Conservation (phyloP, 2,888 invertebrate genomes). For the Fragum sueziense region DNA sequence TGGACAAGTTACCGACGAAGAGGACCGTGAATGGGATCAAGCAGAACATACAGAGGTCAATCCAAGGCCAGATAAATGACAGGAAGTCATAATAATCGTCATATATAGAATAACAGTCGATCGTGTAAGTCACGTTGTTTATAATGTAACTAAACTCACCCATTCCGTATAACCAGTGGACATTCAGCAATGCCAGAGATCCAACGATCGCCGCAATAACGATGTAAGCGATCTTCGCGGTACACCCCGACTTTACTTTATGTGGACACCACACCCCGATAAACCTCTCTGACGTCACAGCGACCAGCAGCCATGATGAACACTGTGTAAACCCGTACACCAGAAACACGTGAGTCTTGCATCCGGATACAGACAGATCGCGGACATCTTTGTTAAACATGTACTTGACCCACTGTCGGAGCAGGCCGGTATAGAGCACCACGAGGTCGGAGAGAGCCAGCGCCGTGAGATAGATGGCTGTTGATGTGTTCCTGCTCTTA, state of each 20-base stretch:
- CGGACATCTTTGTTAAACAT: constrained; percentile 63
- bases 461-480: constrained; percentile 69
- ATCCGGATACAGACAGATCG: constrained; percentile 41
- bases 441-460: constrained; percentile 66
- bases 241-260: constrained; percentile 68
- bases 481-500: constrained; percentile 60
- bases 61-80: constrained; percentile 66
- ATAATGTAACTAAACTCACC: constrained; percentile 16
- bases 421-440: constrained; percentile 69
- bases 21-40: constrained; percentile 69
- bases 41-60: constrained; percentile 70
- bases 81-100: constrained; percentile 57
- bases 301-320: constrained; percentile 75
- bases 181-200: constrained; percentile 58
- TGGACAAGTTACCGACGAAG: constrained; percentile 68
- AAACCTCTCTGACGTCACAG: constrained; percentile 73
- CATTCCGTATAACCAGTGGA: constrained; percentile 65
- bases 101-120: constrained; percentile 42
- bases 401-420: constrained; percentile 65
- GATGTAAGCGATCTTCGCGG: constrained; percentile 49
- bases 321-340: constrained; percentile 69
- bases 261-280: constrained; percentile 72
- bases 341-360: constrained; percentile 68
- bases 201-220: constrained; percentile 53
- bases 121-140: constrained; percentile 18